A percentile compares a stretch with the other conserved stretches of the same genome.
Evolutionary conservation across 2,888 invertebrate genomes (phyloP).

Genomic region (Scaptomyza cyrtandrae): DNA sequence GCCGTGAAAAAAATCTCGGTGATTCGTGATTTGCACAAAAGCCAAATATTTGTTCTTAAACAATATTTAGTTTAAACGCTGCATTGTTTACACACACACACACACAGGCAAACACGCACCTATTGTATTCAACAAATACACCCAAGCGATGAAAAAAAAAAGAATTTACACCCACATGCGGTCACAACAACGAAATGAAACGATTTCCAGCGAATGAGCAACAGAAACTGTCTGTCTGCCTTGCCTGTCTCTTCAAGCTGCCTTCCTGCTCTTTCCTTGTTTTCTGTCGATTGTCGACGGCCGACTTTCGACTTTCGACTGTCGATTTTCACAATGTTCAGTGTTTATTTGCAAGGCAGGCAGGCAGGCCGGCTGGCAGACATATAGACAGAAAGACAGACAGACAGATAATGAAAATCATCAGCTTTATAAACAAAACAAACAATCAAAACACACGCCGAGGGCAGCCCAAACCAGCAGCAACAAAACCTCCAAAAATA

Average conservation of each 20-base stretch:
- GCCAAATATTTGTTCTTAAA: conserved; percentile 78
- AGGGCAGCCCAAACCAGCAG: conserved; percentile 16
- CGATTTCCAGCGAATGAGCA: conserved; percentile 44
- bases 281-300: conserved; percentile 52
- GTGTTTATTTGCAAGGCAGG: conserved; percentile 67
- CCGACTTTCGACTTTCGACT: conserved; percentile 40
- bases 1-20: conserved; percentile 51
- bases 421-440: conserved; percentile 79
- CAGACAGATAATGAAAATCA: conserved; percentile 65
- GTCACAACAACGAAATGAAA: conserved; percentile 9
- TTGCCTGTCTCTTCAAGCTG: conserved; percentile 12
- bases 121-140: conserved; percentile 39
- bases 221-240: conserved; percentile 42
- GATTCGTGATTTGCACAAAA: conserved; percentile 77
- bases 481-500: background rate
- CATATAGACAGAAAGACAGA: conserved; percentile 3
- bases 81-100: conserved; percentile 72
- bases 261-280: conserved; percentile 5
- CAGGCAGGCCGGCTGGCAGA: conserved; percentile 17
- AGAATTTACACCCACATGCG: conserved; percentile 42
- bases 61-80: conserved; percentile 77
- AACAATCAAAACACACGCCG: conserved; percentile 71
- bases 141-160: conserved; percentile 18
- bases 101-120: conserved; percentile 36
- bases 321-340: conserved; percentile 57